Evolutionary conservation across 1,140 invertebrate genomes (phyloP).

Genomic region (Camponotus vicinus): DNA sequence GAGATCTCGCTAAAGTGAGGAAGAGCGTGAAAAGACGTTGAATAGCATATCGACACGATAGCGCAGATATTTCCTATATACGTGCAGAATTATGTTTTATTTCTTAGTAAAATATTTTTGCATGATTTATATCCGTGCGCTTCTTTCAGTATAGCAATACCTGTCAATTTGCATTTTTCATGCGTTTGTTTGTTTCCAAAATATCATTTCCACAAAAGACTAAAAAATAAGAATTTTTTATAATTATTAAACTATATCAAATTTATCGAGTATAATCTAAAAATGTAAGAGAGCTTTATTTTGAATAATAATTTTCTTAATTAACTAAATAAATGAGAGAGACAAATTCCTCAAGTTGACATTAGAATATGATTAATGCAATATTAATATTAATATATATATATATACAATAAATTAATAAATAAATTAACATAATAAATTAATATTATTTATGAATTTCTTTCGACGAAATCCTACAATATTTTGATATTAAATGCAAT

Average conservation of each 20-base stretch:
- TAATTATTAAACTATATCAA: not conserved
- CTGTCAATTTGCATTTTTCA: too few species aligned
- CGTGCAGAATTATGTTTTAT: not conserved
- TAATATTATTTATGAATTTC: not conserved
- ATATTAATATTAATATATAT: not conserved
- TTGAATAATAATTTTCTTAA: not conserved
- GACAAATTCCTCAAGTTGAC: not conserved
- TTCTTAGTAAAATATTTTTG: not conserved
- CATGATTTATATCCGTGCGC: slow-evolving; percentile 20
- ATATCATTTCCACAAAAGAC: not conserved
- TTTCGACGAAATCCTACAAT: not conserved
- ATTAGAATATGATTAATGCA: not conserved
- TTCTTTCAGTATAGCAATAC: not conserved
- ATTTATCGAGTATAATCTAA: not conserved
- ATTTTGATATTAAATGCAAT: slow-evolving; percentile 9
- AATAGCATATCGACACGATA: slow-evolving; percentile 29
- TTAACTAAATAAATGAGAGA: not conserved
- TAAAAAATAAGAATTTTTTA: not conserved
- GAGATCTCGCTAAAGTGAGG: slow-evolving; percentile 30
- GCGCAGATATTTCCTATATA: slow-evolving; percentile 15
- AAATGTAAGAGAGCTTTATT: not conserved
- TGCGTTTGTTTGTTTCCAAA: not conserved
- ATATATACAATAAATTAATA: not conserved
- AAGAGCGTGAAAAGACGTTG: slow-evolving; percentile 19
- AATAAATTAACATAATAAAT: not conserved